Conservation (phyloP, 2,113 vertebrate genomes). For the Scolopax mira region DNA sequence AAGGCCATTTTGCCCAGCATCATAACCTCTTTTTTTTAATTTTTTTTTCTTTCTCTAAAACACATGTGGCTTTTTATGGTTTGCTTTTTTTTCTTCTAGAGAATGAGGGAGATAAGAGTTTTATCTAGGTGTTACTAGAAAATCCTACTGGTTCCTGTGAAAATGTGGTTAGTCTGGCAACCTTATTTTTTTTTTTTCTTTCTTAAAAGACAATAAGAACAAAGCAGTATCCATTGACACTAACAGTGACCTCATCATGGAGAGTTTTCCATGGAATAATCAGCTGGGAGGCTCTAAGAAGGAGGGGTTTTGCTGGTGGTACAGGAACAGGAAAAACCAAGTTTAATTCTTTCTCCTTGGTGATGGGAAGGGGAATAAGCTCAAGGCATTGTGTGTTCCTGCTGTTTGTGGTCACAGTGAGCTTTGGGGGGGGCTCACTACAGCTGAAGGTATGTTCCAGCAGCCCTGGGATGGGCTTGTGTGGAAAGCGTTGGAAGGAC, state of each 20-base stretch:
- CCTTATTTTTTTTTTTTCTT: neutral
- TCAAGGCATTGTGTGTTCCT: neutral
- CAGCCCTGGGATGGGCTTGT: neutral
- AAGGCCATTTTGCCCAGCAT: neutral
- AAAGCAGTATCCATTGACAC: neutral
- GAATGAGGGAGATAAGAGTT: neutral
- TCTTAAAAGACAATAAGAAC: neutral
- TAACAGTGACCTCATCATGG: neutral
- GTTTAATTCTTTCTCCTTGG: neutral
- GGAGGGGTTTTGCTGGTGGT: neutral
- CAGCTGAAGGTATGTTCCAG: rapidly evolving
- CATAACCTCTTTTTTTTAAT: neutral
- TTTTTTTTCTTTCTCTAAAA: neutral
- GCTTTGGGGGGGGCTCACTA: neutral
- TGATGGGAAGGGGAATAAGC: neutral
- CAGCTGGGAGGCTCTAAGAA: rapidly evolving
- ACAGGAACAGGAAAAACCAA: neutral
- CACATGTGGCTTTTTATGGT: rapidly evolving
- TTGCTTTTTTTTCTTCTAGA: neutral
- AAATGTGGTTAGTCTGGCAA: neutral
- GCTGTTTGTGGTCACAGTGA: neutral
- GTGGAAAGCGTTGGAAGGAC: neutral
- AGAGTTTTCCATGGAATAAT: neutral
- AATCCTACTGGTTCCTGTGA: neutral
- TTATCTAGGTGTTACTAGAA: neutral